These are phyloP conservation scores for Dynastes maya DNA, from an alignment of 2,888 invertebrate genomes.

Conservation along the genomic window DNA sequence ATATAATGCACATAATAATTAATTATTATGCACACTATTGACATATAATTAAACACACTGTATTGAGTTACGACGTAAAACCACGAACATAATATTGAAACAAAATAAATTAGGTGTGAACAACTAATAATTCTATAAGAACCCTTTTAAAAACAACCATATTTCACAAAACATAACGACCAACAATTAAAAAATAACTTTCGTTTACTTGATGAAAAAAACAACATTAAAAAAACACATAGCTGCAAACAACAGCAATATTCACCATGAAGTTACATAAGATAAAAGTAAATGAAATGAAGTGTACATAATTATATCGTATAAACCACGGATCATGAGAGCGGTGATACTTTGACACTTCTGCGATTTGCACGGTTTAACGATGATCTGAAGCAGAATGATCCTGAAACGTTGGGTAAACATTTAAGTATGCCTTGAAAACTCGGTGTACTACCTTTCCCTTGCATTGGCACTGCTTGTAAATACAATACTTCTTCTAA, in stretches of 20 bases:
- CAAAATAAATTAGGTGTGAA: too few species aligned
- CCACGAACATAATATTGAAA: too few species aligned
- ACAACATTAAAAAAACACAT: not conserved
- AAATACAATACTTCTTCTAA: slow-evolving; percentile 80
- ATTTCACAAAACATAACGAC: slow-evolving; percentile 7
- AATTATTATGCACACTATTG: too few species aligned
- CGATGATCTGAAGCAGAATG: slow-evolving; percentile 55
- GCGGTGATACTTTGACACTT: slow-evolving; percentile 56
- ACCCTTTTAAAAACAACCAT: not conserved
- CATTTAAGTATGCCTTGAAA: slow-evolving; percentile 68
- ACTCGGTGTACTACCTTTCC: slow-evolving; percentile 53
- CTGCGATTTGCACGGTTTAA: slow-evolving; percentile 53
- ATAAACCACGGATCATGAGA: slow-evolving; percentile 55
- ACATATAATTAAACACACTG: too few species aligned
- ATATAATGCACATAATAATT: too few species aligned
- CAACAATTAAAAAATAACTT: too few species aligned
- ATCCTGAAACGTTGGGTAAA: slow-evolving; percentile 62
- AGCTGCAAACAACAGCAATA: not conserved
- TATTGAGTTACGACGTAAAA: too few species aligned
- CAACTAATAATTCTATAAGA: too few species aligned
- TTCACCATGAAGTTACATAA: not conserved
- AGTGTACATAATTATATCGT: not conserved
- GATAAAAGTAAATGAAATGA: not conserved
- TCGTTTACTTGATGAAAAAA: slow-evolving; percentile 1
- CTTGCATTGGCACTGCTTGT: slow-evolving; percentile 58